Percentiles rank a stretch among this genome's conserved stretches.
These are phyloP conservation scores for Xerus inauris DNA, from an alignment of 2,113 vertebrate species.

Conservation along the genomic window DNA sequence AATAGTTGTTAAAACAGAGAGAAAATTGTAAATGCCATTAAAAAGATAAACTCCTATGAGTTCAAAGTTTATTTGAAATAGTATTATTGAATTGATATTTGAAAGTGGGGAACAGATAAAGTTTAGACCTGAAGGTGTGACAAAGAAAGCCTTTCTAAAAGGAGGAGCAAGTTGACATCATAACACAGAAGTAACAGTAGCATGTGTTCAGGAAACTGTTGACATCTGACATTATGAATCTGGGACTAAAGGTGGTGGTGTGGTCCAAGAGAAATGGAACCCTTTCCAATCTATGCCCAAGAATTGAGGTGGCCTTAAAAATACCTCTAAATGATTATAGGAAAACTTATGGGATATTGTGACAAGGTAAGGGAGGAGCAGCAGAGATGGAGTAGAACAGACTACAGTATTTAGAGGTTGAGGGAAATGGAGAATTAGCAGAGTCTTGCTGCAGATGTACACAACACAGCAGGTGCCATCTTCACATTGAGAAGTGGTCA, in stretches of 20 bases:
- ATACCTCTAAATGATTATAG: background rate
- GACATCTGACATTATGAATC: background rate
- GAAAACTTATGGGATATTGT: background rate
- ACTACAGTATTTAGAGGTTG: background rate
- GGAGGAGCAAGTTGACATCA: background rate
- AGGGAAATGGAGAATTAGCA: background rate
- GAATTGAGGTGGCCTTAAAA: background rate
- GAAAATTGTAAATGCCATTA: background rate
- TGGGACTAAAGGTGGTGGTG: background rate
- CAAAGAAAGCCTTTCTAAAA: background rate
- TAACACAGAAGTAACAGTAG: background rate
- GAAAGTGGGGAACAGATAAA: background rate
- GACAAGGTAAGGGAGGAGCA: background rate
- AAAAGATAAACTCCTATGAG: conserved; percentile 43
- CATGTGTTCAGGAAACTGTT: background rate
- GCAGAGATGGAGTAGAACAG: background rate
- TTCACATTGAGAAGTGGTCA: background rate
- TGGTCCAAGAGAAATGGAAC: background rate
- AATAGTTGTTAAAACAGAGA: background rate
- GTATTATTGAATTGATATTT: background rate
- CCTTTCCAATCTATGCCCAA: background rate
- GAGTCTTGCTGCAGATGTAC: background rate
- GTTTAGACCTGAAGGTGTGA: background rate
- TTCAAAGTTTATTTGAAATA: conserved; percentile 14
- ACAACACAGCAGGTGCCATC: background rate